phyloP scores from a whole-genome alignment of 2,797 vertebrate species.

The Sebastes minor region DNA sequence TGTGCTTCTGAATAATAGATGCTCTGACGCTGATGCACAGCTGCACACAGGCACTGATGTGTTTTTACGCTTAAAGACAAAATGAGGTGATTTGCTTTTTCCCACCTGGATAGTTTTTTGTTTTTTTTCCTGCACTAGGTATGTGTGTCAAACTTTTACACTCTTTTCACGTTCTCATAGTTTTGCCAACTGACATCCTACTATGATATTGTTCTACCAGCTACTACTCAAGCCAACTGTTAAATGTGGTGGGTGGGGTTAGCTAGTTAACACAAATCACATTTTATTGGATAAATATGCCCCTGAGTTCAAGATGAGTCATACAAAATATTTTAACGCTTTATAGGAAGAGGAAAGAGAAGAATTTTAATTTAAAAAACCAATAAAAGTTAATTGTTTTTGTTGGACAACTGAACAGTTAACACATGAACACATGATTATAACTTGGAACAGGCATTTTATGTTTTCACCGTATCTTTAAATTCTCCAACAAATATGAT shows the following conservation, averaged over 20 bases:
- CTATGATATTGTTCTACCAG: neutral
- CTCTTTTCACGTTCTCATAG: neutral
- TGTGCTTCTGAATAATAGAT: constrained; percentile 57
- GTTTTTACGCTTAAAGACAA: constrained; percentile 19
- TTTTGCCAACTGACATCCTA: neutral
- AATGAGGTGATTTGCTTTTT: constrained; percentile 12
- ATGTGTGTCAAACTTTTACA: neutral
- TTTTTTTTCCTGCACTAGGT: neutral
- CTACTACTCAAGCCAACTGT: neutral
- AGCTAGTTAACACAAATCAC: neutral
- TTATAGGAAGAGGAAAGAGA: neutral
- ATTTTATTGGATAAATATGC: neutral
- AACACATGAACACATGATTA: too few species aligned
- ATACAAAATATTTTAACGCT: neutral
- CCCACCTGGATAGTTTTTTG: neutral
- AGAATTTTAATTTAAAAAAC: too few species aligned
- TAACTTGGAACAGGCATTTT: neutral
- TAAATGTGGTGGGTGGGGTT: neutral
- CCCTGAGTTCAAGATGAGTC: neutral
- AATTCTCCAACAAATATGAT: neutral
- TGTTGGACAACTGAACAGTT: too few species aligned
- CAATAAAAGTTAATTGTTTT: too few species aligned
- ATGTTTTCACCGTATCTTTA: neutral
- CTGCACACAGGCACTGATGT: neutral
- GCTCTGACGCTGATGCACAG: constrained; percentile 13